phyloP scores from a whole-genome alignment of 2,113 vertebrate genomes.

The Arvicanthis niloticus region DNA sequence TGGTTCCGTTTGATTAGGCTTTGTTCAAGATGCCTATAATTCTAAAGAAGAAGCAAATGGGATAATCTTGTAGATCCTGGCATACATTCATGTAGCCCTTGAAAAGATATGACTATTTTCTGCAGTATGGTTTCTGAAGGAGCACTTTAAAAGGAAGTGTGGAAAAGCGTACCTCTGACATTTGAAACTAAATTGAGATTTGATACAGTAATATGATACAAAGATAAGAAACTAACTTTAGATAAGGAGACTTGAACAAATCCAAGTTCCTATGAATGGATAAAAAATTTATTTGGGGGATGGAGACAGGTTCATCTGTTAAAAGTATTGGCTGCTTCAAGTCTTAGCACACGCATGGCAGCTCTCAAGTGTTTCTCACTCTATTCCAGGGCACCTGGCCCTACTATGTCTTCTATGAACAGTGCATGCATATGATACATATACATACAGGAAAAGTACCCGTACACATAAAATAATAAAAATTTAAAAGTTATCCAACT shows the following conservation, averaged over 20 bases:
- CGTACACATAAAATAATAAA: background rate
- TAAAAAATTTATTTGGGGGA: background rate
- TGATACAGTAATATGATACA: slow-evolving; percentile 30
- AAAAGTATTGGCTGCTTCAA: background rate
- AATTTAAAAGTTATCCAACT: background rate
- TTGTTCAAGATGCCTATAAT: slow-evolving; percentile 56
- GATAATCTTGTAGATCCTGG: slow-evolving; percentile 20
- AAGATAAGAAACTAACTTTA: background rate
- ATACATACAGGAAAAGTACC: background rate
- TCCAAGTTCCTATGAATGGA: background rate
- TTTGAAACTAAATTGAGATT: slow-evolving; percentile 44
- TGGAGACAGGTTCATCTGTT: background rate
- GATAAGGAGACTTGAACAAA: background rate
- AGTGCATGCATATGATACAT: no score
- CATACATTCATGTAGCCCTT: slow-evolving; percentile 42
- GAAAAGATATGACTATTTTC: slow-evolving; percentile 49
- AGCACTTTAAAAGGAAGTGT: slow-evolving; percentile 51
- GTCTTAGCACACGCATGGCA: background rate
- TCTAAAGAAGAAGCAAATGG: slow-evolving; percentile 59
- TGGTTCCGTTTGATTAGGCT: slow-evolving; percentile 54
- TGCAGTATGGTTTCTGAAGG: slow-evolving; percentile 56
- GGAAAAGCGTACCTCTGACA: slow-evolving; percentile 33
- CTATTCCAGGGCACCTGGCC: background rate
- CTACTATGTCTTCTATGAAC: background rate
- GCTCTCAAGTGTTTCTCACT: background rate